Percentiles rank a stretch among this genome's conserved stretches.
These are phyloP conservation scores for Nansenia antarctica DNA, from an alignment of 2,113 vertebrate species.

Conservation along the genomic window DNA sequence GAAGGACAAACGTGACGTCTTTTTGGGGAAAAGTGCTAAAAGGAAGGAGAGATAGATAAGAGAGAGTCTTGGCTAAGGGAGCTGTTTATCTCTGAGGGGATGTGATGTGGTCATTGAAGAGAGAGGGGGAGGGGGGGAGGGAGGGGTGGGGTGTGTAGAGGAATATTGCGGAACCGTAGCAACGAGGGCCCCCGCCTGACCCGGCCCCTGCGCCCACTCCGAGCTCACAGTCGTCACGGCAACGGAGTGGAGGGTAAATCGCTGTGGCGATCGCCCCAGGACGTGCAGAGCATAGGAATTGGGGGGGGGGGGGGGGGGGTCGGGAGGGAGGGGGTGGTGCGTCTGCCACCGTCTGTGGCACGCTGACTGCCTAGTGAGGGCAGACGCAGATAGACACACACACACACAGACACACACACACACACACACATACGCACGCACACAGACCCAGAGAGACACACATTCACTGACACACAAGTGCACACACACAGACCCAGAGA, in stretches of 20 bases:
- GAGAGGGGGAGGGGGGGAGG: background rate
- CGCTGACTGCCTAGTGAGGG: background rate
- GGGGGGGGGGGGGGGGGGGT: slow-evolving; percentile 34
- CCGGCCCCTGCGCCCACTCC: slow-evolving; percentile 28
- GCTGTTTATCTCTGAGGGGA: background rate
- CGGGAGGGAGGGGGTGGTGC: slow-evolving; percentile 37
- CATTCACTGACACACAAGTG: no score
- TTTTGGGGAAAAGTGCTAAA: background rate
- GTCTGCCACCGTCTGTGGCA: slow-evolving; percentile 20
- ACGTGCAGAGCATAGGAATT: slow-evolving; percentile 77
- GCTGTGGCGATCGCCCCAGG: slow-evolving; percentile 63
- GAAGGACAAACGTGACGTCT: background rate
- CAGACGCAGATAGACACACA: slow-evolving; percentile 8
- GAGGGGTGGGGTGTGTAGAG: background rate
- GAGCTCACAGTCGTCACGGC: slow-evolving; percentile 78
- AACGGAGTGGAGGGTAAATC: slow-evolving; percentile 77
- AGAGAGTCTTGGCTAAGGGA: background rate
- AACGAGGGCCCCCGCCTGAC: slow-evolving; percentile 32
- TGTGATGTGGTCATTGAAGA: background rate
- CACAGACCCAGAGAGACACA: slow-evolving; percentile 1
- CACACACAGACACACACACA: slow-evolving; percentile 9
- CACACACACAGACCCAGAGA: no score
- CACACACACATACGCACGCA: background rate
- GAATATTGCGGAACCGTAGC: slow-evolving; percentile 29
- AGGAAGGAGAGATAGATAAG: no score